phyloP scores from a whole-genome alignment of 2,113 vertebrate species.

The Mustelus asterias region DNA sequence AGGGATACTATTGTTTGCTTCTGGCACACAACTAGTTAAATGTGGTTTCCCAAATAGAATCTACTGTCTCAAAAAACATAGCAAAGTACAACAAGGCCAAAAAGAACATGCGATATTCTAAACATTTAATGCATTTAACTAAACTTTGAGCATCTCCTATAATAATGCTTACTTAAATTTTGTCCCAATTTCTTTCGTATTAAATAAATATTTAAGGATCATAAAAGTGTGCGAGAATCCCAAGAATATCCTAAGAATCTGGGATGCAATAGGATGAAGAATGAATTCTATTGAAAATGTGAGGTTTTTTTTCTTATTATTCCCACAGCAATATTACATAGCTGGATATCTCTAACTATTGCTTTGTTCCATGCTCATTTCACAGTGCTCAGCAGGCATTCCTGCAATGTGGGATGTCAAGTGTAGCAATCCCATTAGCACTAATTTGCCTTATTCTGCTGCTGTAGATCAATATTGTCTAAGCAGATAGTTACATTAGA shows the following conservation, averaged over 20 bases:
- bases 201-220: not conserved
- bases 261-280: not conserved
- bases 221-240: not conserved
- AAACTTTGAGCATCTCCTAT: not conserved
- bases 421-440: not conserved
- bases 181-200: not conserved
- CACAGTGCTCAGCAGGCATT: not conserved
- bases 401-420: not conserved
- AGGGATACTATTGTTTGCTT: not conserved
- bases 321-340: not conserved
- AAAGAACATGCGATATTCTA: not conserved
- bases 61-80: not conserved
- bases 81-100: not conserved
- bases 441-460: not conserved
- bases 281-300: not conserved
- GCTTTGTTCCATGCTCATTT: not conserved
- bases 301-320: not conserved
- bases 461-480: not conserved
- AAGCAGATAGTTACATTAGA: not conserved
- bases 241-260: not conserved
- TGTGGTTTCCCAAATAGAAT: not conserved
- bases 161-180: not conserved
- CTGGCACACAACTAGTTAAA: not conserved
- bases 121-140: constrained; percentile 5
- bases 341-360: not conserved